Base-by-base conservation (phyloP, 2,888 invertebrate genomes). In the Lomographa bimaculata region DNA sequence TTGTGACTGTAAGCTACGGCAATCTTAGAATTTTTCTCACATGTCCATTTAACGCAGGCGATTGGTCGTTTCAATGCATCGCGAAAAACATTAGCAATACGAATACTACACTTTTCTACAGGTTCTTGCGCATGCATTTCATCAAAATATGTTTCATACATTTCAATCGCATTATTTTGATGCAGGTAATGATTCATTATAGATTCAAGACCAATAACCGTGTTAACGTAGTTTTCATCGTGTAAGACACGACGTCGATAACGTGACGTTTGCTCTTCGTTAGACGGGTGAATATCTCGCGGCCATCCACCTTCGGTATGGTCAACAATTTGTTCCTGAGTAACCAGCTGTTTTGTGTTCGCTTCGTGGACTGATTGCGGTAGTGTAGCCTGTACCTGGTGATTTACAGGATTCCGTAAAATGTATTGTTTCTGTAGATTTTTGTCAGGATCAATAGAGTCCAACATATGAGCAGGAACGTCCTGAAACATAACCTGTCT, bases 251-350 rank as follows among this genome's bases (percentile, higher is more conserved):
- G 95, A 52, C 96, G 94, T 33, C 94, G 90, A 72, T 94, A 94
- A 33, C 96, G 90, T 21, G 89, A 70, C 4, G 94, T 92, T 62
- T 94, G 93, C 54, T 96, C 96, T 54, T 93, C 90, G 61, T 93
- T 92, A 26, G 85, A 75, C 41, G 82, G 72, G 49, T 92, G 92
- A 5, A 93, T 83, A 51, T 96, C 96, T 60, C 93, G 93, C 1
- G 96, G 95, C 96, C 96, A 96, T 7, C 96, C 96, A 43, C 96
- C 96, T 76, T 96, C 96, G 6, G 84, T 86, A 70, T 96, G 96
- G 55, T 91, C 91, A 67, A 96, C 90, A 5, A 94, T 93, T 46
- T 89, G 87, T n/a, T 85, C 82, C 37, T 82, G 86, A 59, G 89
- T 91, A 56, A 90, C 90, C 45, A 92, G 86, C 52, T 89, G 90